Evolutionary conservation across 2,888 invertebrate species (phyloP).

Genomic region (Teleogryllus oceanicus): DNA sequence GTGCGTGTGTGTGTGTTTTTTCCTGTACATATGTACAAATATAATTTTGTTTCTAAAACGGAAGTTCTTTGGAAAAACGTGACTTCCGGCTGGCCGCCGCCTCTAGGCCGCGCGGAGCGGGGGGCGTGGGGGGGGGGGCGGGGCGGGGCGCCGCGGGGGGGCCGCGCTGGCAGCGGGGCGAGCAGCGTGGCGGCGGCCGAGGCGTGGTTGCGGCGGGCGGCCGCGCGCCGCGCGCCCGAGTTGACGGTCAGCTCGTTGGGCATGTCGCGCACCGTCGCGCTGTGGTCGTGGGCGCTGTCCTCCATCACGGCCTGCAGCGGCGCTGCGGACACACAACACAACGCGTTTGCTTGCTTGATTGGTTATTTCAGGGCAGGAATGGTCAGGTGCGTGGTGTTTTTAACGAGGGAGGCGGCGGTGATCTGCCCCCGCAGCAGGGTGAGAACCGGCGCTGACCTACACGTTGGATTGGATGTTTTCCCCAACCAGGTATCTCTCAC

Average conservation of each 20-base stretch:
- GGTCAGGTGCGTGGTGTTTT: too few relatives aligned
- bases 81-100: neutral
- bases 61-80: neutral
- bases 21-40: conserved; percentile 10
- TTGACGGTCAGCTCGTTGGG: conserved; percentile 28
- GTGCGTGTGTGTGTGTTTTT: neutral
- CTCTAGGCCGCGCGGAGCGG: neutral
- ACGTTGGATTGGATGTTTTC: too few relatives aligned
- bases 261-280: conserved; percentile 44
- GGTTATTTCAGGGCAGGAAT: too few relatives aligned
- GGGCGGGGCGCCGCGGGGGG: neutral
- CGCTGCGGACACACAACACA: conserved; percentile 11
- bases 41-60: neutral
- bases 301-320: conserved; percentile 36
- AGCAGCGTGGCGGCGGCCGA: conserved; percentile 23
- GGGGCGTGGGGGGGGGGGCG: conserved; percentile 22
- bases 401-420: too few relatives aligned
- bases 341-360: too few relatives aligned
- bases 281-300: conserved; percentile 45
- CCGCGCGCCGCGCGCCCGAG: conserved; percentile 29
- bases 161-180: conserved; percentile 3
- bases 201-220: conserved; percentile 25
- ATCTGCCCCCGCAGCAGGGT: too few relatives aligned
- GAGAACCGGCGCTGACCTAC: too few relatives aligned
- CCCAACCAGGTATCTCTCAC: too few relatives aligned